Evolutionary conservation across 1,140 invertebrate genomes (phyloP), one percentile per base, ranked within the genome.

Genomic region (Drosophila biarmipes): DNA sequence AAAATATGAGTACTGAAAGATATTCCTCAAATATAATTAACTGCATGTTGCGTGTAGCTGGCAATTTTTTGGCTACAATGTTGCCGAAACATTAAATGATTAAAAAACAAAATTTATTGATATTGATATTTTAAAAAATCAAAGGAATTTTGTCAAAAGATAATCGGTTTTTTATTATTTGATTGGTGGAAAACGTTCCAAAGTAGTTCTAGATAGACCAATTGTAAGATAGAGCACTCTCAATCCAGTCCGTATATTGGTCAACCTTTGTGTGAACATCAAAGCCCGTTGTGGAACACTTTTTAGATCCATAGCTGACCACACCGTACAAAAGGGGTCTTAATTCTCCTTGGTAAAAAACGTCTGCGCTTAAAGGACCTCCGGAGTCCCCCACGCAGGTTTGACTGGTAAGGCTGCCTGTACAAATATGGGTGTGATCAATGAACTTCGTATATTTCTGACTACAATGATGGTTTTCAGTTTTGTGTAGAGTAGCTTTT

Each of bases 41-140:
- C 1, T 21, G 6, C 21, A 17, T 11, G 15, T 6, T 2, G 10
- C 35, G 74, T 75, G 78, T 86, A 80, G 81, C 68, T 35, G 12
- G 67, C 67, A 64, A 67, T 42, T 58, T 34, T 59, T 31, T 2
- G 14, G 24, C 27, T 11, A 6, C 6, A 48, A 55, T 14, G 63
- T 68, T 73, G 66, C 54, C 24, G 38, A 64, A 62, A 53, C 43
- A 21, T 15, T 8, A 6, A 6, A 45, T 0, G 19, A 45, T n/a
- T n/a, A n/a, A n/a, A n/a, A n/a, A n/a, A n/a, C n/a, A n/a, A n/a
- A n/a, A n/a, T n/a, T n/a, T n/a, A n/a, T n/a, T n/a, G n/a, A n/a
- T n/a, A n/a, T n/a, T n/a, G n/a, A 45, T 42, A 42, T n/a, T 27
- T 27, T 2, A 27, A 3, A n/a, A n/a, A n/a, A n/a, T n/a, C n/a